These are phyloP conservation scores for Pandemis heparana DNA, from an alignment of 2,888 invertebrate genomes.

Conservation along the genomic window DNA sequence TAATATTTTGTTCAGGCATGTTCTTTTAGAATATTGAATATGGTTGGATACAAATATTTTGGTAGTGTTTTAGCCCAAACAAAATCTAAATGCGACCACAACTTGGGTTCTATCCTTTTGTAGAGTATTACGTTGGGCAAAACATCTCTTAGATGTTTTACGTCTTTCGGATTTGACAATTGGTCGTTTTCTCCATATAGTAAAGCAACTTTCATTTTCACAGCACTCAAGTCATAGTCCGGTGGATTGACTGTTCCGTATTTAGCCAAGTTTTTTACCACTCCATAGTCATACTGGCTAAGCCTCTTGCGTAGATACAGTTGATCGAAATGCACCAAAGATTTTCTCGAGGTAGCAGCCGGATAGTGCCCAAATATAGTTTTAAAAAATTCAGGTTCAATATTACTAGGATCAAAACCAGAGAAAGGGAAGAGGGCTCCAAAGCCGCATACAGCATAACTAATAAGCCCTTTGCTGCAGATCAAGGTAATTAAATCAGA, in stretches of 20 bases:
- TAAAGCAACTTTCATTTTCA: conserved; percentile 55
- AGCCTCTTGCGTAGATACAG: conserved; percentile 52
- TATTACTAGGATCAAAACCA: conserved; percentile 47
- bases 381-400: conserved; percentile 53
- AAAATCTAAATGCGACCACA: conserved; percentile 60
- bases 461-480: conserved; percentile 24
- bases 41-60: conserved; percentile 42
- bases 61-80: conserved; percentile 55
- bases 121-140: conserved; percentile 55
- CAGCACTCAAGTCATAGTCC: conserved; percentile 56
- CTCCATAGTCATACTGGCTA: conserved; percentile 59
- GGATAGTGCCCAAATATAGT: conserved; percentile 56
- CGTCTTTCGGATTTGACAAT: conserved; percentile 56
- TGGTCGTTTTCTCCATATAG: conserved; percentile 57
- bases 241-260: conserved; percentile 57
- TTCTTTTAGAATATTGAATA: conserved; percentile 31
- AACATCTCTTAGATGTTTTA: conserved; percentile 46
- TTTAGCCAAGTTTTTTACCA: conserved; percentile 48
- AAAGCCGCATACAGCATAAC: conserved; percentile 20
- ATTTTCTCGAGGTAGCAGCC: conserved; percentile 58
- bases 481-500: conserved; percentile 36
- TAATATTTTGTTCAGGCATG: conserved; percentile 2
- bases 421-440: conserved; percentile 11
- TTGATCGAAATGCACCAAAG: conserved; percentile 58
- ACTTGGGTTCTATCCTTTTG: conserved; percentile 28